Conservation (phyloP, 1,140 invertebrate species). For the Condylostylus longicornis region DNA sequence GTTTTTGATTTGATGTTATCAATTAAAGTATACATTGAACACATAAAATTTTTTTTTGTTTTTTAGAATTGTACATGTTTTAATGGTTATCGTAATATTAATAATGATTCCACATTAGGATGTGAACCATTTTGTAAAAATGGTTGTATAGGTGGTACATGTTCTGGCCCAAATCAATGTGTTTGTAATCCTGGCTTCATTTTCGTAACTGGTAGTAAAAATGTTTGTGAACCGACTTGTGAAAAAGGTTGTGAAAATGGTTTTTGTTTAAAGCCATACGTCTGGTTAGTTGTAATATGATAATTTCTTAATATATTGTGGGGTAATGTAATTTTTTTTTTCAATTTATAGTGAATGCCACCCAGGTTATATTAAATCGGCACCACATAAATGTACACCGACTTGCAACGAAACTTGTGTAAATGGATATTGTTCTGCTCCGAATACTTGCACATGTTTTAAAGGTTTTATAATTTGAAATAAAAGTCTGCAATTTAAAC, state of each 20-base stretch:
- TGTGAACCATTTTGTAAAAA: slow-evolving; percentile 38
- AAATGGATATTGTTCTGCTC: slow-evolving; percentile 1
- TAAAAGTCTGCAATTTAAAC: too few relatives aligned
- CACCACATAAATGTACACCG: slow-evolving; percentile 31
- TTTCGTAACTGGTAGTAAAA: slow-evolving; percentile 20
- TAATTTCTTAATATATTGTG: too few relatives aligned
- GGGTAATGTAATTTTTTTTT: too few relatives aligned
- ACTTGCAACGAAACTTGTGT: slow-evolving; percentile 14
- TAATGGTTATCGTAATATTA: slow-evolving; percentile 18
- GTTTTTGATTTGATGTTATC: too few relatives aligned
- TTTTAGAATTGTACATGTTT: slow-evolving; percentile 23
- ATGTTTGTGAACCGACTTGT: slow-evolving; percentile 23
- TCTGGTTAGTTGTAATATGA: too few relatives aligned
- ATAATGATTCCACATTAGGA: slow-evolving; percentile 18
- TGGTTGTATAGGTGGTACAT: slow-evolving; percentile 40
- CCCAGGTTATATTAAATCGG: slow-evolving; percentile 15
- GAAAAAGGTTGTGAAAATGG: slow-evolving; percentile 29
- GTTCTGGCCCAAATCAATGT: slow-evolving; percentile 41
- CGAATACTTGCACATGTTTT: slow-evolving; percentile 5
- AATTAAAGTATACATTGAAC: too few relatives aligned
- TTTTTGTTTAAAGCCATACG: slow-evolving; percentile 33
- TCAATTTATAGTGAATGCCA: slow-evolving; percentile 26
- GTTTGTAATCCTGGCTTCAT: slow-evolving; percentile 41
- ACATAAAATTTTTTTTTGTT: too few relatives aligned
- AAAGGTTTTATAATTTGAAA: slow-evolving; percentile 3